Percentiles rank a stretch among this genome's conserved stretches.
These are phyloP conservation scores for Marisa cornuarietis DNA, from an alignment of 1,140 invertebrate species.

Conservation along the genomic window DNA sequence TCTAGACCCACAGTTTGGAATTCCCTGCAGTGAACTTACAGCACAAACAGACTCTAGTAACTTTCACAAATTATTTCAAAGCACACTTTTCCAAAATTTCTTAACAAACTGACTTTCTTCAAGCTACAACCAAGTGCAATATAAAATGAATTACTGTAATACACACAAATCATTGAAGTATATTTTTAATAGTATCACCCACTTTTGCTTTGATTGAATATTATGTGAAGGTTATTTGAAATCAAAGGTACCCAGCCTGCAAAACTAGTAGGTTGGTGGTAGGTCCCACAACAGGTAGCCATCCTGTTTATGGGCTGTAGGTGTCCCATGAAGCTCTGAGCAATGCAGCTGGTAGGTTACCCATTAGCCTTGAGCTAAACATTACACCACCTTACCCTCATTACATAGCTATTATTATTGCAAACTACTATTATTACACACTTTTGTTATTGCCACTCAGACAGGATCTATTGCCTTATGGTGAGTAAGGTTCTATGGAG, in stretches of 20 bases:
- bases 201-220: too few relatives aligned
- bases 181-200: not conserved
- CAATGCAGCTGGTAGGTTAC: too few relatives aligned
- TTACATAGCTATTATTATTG: not conserved
- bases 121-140: not conserved
- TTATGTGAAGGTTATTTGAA: too few relatives aligned
- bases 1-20: not conserved
- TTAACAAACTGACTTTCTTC: not conserved
- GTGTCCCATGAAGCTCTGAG: too few relatives aligned
- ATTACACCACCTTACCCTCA: slow-evolving; percentile 21
- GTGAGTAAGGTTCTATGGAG: not conserved
- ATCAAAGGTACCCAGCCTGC: not conserved
- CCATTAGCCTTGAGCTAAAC: not conserved
- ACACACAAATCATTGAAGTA: not conserved
- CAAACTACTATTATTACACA: not conserved
- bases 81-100: not conserved
- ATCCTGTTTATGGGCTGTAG: too few relatives aligned
- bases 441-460: not conserved
- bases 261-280: too few relatives aligned
- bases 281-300: too few relatives aligned
- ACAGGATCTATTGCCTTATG: not conserved
- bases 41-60: not conserved
- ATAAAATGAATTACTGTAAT: not conserved
- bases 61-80: not conserved
- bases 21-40: not conserved